phyloP scores from a whole-genome alignment of 2,797 vertebrate genomes.

The Otus scops region DNA sequence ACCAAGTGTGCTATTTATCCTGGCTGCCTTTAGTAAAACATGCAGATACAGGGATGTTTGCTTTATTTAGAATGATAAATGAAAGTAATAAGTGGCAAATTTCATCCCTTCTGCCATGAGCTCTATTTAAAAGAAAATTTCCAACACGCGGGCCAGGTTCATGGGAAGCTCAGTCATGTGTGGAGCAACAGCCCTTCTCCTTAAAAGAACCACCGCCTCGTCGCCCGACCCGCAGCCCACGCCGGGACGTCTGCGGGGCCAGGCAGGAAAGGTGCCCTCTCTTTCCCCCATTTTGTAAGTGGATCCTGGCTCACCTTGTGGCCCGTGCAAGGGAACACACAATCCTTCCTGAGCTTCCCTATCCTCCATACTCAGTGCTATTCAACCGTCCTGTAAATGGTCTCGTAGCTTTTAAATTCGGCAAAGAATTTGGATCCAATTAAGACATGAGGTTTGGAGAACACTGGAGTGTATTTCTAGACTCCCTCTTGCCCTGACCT shows the following conservation, averaged over 20 bases:
- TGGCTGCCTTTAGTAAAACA: neutral
- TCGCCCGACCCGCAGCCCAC: fast-evolving
- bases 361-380: neutral
- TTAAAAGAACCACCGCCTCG: neutral
- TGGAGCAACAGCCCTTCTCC: neutral
- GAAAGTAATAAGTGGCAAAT: slow-evolving; percentile 30
- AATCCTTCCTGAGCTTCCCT: neutral
- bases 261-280: neutral
- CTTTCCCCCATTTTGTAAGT: neutral
- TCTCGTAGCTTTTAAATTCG: neutral
- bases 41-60: neutral
- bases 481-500: neutral
- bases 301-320: neutral
- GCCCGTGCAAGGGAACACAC: neutral
- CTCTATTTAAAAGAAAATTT: slow-evolving; percentile 41
- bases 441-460: neutral
- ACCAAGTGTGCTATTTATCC: neutral
- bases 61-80: slow-evolving; percentile 44
- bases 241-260: neutral
- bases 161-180: neutral
- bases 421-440: neutral
- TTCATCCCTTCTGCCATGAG: slow-evolving; percentile 12
- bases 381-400: neutral
- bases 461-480: neutral
- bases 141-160: neutral